Conservation (phyloP, 2,888 invertebrate species). For the Scrobipalpa costella region DNA sequence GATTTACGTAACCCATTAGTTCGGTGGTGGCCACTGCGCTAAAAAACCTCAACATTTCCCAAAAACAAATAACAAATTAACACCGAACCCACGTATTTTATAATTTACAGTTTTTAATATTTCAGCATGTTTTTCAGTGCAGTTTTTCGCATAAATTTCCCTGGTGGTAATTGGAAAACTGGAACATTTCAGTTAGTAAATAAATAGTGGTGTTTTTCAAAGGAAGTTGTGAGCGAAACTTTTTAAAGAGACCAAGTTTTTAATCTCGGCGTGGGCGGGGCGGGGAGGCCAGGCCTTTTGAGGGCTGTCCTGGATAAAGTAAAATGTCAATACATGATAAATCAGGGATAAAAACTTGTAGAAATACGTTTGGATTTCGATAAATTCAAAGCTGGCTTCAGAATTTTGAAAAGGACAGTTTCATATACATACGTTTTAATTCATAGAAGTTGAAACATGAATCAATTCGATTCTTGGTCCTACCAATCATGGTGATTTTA, state of each 20-base stretch:
- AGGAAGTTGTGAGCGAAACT: neutral
- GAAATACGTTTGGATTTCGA: too few species aligned
- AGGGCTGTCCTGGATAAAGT: neutral
- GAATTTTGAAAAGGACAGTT: too few species aligned
- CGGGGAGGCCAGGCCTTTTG: neutral
- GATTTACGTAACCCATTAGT: neutral
- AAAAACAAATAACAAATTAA: neutral
- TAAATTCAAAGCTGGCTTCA: too few species aligned
- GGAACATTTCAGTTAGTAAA: constrained; percentile 5
- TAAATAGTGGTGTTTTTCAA: constrained; percentile 14
- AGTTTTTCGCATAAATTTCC: neutral
- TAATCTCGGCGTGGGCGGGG: constrained; percentile 14
- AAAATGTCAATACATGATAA: neutral
- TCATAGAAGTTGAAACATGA: too few species aligned
- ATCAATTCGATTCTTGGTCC: too few species aligned
- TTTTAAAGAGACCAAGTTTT: constrained; percentile 8
- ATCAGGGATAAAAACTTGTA: too few species aligned
- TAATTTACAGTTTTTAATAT: constrained; percentile 7
- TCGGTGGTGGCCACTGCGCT: neutral
- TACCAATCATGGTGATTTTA: too few species aligned
- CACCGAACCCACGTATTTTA: neutral
- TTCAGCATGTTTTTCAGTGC: neutral
- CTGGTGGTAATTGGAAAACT: constrained; percentile 5
- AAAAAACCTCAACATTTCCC: neutral
- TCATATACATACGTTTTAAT: too few species aligned